A percentile compares a stretch with the other conserved stretches of the same genome.
phyloP scores from a whole-genome alignment of 2,797 vertebrate species.

The Ceyx erithaca region DNA sequence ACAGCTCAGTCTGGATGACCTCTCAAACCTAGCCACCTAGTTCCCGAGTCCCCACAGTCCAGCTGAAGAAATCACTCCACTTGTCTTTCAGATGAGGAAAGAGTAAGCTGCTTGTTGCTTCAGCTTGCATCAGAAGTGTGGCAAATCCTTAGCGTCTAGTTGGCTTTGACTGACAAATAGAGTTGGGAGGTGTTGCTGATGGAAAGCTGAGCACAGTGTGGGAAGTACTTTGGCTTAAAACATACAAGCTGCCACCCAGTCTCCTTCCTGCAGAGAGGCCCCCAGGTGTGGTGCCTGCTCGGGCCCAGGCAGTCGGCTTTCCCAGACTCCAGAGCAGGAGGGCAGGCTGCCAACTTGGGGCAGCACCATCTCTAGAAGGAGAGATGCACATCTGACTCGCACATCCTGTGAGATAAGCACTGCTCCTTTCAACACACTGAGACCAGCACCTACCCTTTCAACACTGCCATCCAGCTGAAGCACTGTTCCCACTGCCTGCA shows the following conservation, averaged over 20 bases:
- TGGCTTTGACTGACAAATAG: neutral
- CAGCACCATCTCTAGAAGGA: neutral
- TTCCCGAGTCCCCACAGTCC: neutral
- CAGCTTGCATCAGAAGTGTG: neutral
- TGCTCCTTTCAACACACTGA: neutral
- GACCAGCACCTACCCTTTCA: neutral
- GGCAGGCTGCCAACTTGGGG: neutral
- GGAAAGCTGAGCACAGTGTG: neutral
- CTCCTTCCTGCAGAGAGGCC: neutral
- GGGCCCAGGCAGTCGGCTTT: neutral
- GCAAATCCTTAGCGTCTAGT: neutral
- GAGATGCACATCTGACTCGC: rapidly evolving
- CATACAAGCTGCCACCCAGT: neutral
- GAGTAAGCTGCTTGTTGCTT: neutral
- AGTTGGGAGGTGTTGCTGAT: neutral
- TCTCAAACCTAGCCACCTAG: neutral
- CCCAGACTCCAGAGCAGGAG: neutral
- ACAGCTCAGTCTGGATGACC: neutral
- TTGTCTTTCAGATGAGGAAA: neutral
- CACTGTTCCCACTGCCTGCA: neutral
- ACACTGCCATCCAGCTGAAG: neutral
- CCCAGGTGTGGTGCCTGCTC: neutral
- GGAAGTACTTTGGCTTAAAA: neutral
- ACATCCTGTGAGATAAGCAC: neutral
- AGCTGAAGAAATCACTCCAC: rapidly evolving